These are phyloP conservation scores for Hipposideros larvatus DNA, from an alignment of 2,797 vertebrate species.

Conservation along the genomic window DNA sequence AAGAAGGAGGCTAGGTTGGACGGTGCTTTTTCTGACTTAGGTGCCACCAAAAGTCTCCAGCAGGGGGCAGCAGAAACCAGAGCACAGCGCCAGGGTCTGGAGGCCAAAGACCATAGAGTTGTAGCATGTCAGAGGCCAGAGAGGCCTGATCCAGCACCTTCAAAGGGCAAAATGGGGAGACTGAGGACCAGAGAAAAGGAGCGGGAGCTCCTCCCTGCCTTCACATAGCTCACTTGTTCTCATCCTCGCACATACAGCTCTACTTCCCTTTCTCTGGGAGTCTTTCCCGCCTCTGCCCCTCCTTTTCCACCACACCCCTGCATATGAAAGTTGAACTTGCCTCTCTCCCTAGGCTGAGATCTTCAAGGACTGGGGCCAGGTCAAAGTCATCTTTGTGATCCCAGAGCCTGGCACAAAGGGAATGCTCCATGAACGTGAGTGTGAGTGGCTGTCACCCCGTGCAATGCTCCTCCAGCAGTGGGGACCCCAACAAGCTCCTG, in stretches of 20 bases:
- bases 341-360: no score
- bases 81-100: not conserved
- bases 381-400: not conserved
- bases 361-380: not conserved
- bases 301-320: not conserved
- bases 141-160: not conserved
- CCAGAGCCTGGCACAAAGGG: not conserved
- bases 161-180: no score
- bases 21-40: not conserved
- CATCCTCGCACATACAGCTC: not conserved
- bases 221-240: not conserved
- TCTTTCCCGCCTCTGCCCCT: not conserved
- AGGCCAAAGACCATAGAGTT: not conserved
- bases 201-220: not conserved
- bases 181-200: not conserved
- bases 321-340: not conserved
- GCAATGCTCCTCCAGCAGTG: not conserved
- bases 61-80: conserved; percentile 77
- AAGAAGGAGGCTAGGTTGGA: not conserved
- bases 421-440: not conserved
- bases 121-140: not conserved
- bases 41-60: conserved; percentile 32
- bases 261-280: not conserved
- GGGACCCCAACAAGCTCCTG: not conserved
- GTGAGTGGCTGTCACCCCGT: no score